phyloP scores from a whole-genome alignment of 2,888 invertebrate species.

The Netelia fuscicornis region DNA sequence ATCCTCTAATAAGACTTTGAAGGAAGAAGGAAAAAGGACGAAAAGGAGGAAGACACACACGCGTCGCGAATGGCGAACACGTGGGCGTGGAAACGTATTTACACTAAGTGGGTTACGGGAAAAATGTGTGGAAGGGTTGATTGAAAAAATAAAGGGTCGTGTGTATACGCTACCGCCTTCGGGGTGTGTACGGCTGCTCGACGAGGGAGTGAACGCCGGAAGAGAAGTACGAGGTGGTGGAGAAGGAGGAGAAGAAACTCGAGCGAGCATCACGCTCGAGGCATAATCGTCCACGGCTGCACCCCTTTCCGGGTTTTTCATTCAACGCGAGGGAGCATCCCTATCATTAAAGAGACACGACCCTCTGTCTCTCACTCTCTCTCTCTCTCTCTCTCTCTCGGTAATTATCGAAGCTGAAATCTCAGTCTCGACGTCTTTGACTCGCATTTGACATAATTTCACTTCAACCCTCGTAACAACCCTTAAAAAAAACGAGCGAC shows the following conservation, averaged over 20 bases:
- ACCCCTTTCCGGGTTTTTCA: conserved; percentile 56
- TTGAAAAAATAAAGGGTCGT: conserved; percentile 68
- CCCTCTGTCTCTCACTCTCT: background rate
- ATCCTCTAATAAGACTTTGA: conserved; percentile 50
- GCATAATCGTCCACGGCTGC: conserved; percentile 1
- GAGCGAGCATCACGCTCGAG: conserved; percentile 16
- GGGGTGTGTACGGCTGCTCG: conserved; percentile 23
- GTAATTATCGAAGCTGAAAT: conserved; percentile 40
- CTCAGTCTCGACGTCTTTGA: background rate
- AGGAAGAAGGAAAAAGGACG: background rate
- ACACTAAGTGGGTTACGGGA: conserved; percentile 67
- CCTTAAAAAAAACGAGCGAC: background rate
- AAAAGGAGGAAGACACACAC: conserved; percentile 36
- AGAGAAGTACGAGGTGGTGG: background rate
- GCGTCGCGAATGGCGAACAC: conserved; percentile 56
- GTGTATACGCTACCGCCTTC: conserved; percentile 1
- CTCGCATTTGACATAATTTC: conserved; percentile 17
- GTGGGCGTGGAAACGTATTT: conserved; percentile 66
- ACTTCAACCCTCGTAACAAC: background rate
- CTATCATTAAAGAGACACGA: conserved; percentile 51
- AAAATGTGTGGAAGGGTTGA: conserved; percentile 58
- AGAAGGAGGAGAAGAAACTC: background rate
- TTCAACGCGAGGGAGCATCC: conserved; percentile 31
- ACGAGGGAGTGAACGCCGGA: conserved; percentile 36
- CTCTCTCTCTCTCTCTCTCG: conserved; percentile 1